Evolutionary conservation across 2,797 vertebrate species (phyloP).

Genomic region (Poeciliopsis paucimaculata): DNA sequence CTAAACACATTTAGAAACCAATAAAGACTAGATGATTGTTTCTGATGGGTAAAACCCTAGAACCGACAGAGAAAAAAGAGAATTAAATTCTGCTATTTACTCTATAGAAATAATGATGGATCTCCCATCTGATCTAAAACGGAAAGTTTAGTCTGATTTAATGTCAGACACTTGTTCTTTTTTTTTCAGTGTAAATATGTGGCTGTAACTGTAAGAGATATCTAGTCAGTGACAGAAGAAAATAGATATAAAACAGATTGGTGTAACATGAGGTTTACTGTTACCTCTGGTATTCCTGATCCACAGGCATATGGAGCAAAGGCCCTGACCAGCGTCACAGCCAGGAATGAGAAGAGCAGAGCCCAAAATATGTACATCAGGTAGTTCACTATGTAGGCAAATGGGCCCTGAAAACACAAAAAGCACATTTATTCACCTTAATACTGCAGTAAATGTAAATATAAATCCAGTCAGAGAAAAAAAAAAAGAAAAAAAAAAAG

Average conservation of each 20-base stretch:
- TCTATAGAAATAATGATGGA: neutral
- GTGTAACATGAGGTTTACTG: neutral
- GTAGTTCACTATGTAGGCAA: slow-evolving; percentile 92
- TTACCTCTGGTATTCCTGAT: slow-evolving; percentile 96
- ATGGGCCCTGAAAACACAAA: slow-evolving; percentile 82
- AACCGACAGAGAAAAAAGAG: neutral
- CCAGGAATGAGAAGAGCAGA: slow-evolving; percentile 90
- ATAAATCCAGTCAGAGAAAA: neutral
- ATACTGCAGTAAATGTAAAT: neutral
- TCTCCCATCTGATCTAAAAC: neutral
- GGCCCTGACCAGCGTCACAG: slow-evolving; percentile 89
- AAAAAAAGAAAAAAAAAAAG: neutral
- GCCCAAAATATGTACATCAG: slow-evolving; percentile 93
- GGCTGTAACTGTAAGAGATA: neutral
- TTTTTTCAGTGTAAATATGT: neutral
- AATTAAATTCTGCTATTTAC: neutral
- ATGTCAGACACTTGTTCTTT: neutral
- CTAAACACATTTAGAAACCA: neutral
- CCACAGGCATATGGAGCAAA: slow-evolving; percentile 97
- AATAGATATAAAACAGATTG: neutral
- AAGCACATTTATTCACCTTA: neutral
- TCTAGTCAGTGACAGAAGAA: neutral
- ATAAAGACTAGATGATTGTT: neutral
- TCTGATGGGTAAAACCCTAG: neutral
- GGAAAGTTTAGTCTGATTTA: neutral